phyloP scores from a whole-genome alignment of 2,113 vertebrate species.

The Neolamprologus sp. region DNA sequence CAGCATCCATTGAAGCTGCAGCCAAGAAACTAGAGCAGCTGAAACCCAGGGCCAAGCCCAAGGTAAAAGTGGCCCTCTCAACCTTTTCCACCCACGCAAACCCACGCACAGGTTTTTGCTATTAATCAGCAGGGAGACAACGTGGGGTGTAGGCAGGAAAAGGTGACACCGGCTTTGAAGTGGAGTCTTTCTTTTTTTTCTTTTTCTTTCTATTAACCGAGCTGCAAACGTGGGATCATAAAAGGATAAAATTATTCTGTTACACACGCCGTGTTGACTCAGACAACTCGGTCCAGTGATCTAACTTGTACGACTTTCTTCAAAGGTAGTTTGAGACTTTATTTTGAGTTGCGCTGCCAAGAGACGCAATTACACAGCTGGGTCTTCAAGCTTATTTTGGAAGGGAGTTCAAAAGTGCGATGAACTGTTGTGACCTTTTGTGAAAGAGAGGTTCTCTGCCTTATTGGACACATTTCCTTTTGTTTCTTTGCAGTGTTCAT shows the following conservation, averaged over 20 bases:
- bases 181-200: slow-evolving; percentile 14
- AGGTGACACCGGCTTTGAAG: slow-evolving; percentile 49
- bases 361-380: slow-evolving; percentile 47
- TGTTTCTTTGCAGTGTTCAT: slow-evolving; percentile 37
- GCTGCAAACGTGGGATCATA: slow-evolving; percentile 1
- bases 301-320: slow-evolving; percentile 36
- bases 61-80: slow-evolving; percentile 70
- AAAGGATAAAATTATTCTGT: neutral
- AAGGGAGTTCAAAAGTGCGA: slow-evolving; percentile 37
- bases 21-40: slow-evolving; percentile 98
- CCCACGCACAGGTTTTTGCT: slow-evolving; percentile 17
- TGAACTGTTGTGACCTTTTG: slow-evolving; percentile 46
- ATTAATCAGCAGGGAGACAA: slow-evolving; percentile 25
- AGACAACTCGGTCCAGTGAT: slow-evolving; percentile 8
- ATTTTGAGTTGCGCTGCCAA: slow-evolving; percentile 48
- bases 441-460: slow-evolving; percentile 17
- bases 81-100: slow-evolving; percentile 7
- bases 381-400: slow-evolving; percentile 46
- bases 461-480: slow-evolving; percentile 49
- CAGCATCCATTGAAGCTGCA: slow-evolving; percentile 96
- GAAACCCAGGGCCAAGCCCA: slow-evolving; percentile 94
- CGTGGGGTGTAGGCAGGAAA: slow-evolving; percentile 13
- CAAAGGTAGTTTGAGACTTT: slow-evolving; percentile 26
- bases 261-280: neutral
- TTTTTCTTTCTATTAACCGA: neutral